A percentile compares a stretch with the other conserved stretches of the same genome.
phyloP scores from a whole-genome alignment of 37 sponge, comb jelly and placozoan species.

The Cladorhizidae sp. region DNA sequence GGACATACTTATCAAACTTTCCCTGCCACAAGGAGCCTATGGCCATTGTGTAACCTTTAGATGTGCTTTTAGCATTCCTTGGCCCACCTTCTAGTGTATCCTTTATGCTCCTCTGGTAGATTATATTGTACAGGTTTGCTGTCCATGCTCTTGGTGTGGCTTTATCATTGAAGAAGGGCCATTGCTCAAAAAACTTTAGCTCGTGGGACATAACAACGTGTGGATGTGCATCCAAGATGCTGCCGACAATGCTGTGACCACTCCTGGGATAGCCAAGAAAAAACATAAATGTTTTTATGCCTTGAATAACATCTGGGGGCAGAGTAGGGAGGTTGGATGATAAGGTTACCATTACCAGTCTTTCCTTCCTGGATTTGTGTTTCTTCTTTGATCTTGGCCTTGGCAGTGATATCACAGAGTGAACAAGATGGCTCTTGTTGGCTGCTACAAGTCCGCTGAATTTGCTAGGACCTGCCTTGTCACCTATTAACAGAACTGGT shows the following conservation, averaged over 20 bases:
- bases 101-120: conserved; percentile 24
- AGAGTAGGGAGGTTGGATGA: no score
- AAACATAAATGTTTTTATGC: conserved; percentile 45
- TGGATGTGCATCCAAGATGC: conserved; percentile 66
- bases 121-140: not conserved
- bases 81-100: conserved; percentile 9
- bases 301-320: not conserved
- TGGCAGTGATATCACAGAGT: no score
- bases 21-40: conserved; percentile 27
- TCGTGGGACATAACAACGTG: conserved; percentile 53
- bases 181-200: conserved; percentile 32
- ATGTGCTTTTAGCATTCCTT: not conserved
- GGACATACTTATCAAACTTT: not conserved
- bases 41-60: conserved; percentile 24
- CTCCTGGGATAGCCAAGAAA: conserved; percentile 67
- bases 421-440: no score
- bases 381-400: no score
- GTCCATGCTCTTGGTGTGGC: no score
- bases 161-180: not conserved
- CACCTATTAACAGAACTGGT: no score
- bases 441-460: no score
- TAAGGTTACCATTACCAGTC: no score
- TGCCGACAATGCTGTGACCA: conserved; percentile 65
- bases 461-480: no score
- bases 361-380: no score